phyloP scores from a whole-genome alignment of 1,140 invertebrate genomes.

The Sminthurinus signatus region DNA sequence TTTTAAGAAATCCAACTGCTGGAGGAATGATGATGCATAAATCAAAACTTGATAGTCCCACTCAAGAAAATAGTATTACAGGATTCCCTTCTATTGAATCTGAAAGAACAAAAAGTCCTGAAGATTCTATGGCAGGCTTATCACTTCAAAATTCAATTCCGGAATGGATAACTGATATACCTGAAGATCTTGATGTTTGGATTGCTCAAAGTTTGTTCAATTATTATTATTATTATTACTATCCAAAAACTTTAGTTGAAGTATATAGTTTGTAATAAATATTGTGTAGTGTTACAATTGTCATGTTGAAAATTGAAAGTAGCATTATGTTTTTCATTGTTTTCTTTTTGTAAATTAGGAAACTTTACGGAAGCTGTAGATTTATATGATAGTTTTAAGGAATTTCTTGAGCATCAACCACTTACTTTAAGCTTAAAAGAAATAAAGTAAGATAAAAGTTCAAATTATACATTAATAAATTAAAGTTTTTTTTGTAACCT shows the following conservation, averaged over 20 bases:
- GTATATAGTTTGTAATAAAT: too few species aligned
- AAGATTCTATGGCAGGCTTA: conserved; percentile 27
- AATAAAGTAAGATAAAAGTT: conserved; percentile 41
- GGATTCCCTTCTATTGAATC: conserved; percentile 27
- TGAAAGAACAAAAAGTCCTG: conserved; percentile 34
- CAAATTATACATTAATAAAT: too few species aligned
- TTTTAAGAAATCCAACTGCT: conserved; percentile 30
- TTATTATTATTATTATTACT: too few species aligned
- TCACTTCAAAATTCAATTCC: conserved; percentile 47
- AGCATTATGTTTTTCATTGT: too few species aligned
- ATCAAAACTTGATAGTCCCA: conserved; percentile 31
- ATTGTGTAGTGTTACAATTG: too few species aligned
- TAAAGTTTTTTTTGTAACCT: too few species aligned
- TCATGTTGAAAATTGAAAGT: too few species aligned
- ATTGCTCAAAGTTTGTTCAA: too few species aligned
- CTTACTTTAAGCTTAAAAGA: conserved; percentile 40
- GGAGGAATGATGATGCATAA: conserved; percentile 10
- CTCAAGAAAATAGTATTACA: conserved; percentile 17
- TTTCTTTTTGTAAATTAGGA: too few species aligned
- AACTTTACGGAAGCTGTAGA: conserved; percentile 92
- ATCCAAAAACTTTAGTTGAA: too few species aligned
- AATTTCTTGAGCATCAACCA: conserved; percentile 46
- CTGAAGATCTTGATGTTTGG: conserved; percentile 91
- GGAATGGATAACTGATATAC: conserved; percentile 85
- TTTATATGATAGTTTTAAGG: conserved; percentile 67